These are phyloP conservation scores for Exephanes ischioxanthus DNA, from an alignment of 2,888 invertebrate species.

Conservation along the genomic window DNA sequence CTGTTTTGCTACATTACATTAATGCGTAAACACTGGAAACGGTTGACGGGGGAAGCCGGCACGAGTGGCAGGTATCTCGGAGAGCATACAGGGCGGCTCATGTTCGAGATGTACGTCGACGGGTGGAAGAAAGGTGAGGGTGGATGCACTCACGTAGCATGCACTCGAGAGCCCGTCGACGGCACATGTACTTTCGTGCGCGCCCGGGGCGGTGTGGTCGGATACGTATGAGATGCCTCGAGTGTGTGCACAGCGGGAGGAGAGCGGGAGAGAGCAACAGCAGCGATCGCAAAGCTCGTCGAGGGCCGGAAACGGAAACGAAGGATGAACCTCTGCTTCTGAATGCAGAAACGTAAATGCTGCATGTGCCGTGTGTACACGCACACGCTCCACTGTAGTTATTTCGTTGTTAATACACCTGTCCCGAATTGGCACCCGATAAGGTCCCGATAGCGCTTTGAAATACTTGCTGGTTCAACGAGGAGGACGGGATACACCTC, in stretches of 20 bases:
- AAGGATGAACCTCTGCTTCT: constrained; percentile 68
- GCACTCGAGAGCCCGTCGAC: constrained; percentile 43
- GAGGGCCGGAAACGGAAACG: constrained; percentile 73
- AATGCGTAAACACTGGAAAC: constrained; percentile 37
- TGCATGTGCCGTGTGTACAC: constrained; percentile 64
- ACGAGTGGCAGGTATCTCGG: constrained; percentile 31
- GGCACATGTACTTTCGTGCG: constrained; percentile 26
- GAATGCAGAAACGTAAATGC: constrained; percentile 49
- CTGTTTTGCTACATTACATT: constrained; percentile 37
- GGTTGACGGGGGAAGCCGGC: constrained; percentile 27
- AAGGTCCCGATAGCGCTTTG: too few species aligned
- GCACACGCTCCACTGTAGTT: constrained; percentile 49
- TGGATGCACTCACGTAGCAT: constrained; percentile 45
- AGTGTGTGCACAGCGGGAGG: constrained; percentile 47
- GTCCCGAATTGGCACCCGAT: neutral
- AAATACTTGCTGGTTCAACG: too few species aligned
- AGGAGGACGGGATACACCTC: too few species aligned
- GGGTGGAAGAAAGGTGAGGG: constrained; percentile 32
- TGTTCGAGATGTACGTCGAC: constrained; percentile 56
- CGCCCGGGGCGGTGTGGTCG: constrained; percentile 32
- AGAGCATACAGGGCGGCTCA: constrained; percentile 43
- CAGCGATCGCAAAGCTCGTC: constrained; percentile 63
- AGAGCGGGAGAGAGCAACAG: constrained; percentile 41
- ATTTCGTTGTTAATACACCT: constrained; percentile 68
- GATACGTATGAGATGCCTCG: constrained; percentile 42